Base-by-base conservation (phyloP, 2,113 vertebrate genomes). In the Callopanchax toddi region DNA sequence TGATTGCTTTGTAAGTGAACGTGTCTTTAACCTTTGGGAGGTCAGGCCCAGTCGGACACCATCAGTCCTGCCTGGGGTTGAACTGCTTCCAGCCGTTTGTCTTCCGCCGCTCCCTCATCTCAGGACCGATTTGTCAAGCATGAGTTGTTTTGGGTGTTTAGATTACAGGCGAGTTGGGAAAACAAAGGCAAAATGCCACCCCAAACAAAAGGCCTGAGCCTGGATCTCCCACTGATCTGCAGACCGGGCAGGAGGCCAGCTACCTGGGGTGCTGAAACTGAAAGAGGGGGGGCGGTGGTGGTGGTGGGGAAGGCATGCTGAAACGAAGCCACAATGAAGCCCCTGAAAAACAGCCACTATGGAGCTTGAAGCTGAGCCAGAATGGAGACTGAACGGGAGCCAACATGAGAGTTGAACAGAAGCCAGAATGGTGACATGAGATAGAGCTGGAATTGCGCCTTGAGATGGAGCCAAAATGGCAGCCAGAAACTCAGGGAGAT, bases 11-110 rank as follows among this genome's bases (percentile, higher is more conserved):
- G 89, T 92, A 91, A 92, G 87, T 78, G 91, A 91, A 92, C 84
- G 83, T 91, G 90, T 91, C 91, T 92, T 92, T 92, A 91, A 92
- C 90, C 90, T 92, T 92, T 91, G 76, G 82, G 90, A 91, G 90
- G 91, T 92, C 89, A 87, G 88, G 86, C 89, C 88, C 89, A 90
- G 87, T 90, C 89, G 87, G 89, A 91, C 85, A 84, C 89, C 89
- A 91, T 91, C 89, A 89, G 86, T 90, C 84, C 89, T 90, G 88
- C 81, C 84, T 71, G 84, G 84, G 85, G 84, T 91, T 92, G 88
- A 86, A 89, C 82, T 68, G 86, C 87, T 90, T 88, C 85, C 86
- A 89, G 82, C 83, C 90, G 83, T 91, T 89, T 91, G 86, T 90
- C 90, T 91, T 89, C 89, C 75, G 52, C 74, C 74, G 75, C 82